A percentile compares a stretch with the other conserved stretches of the same genome.
Conservation (phyloP, 2,113 vertebrate genomes). For the Carassius carassius region DNA sequence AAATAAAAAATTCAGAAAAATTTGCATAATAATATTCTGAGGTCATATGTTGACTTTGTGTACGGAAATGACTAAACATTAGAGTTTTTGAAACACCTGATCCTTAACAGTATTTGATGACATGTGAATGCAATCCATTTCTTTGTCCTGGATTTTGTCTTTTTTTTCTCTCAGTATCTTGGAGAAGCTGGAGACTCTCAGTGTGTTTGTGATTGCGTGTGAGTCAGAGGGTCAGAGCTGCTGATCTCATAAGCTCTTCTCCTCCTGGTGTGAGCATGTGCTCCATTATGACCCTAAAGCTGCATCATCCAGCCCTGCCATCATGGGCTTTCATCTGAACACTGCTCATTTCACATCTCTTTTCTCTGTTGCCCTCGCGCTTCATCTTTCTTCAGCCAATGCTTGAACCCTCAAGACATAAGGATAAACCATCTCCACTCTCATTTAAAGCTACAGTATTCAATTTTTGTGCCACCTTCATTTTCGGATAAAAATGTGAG, state of each 20-base stretch:
- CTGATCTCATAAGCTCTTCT: neutral
- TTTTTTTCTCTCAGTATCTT: neutral
- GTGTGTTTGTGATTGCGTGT: constrained; percentile 14
- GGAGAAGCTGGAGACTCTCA: neutral
- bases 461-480: neutral
- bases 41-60: too few relatives aligned
- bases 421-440: neutral
- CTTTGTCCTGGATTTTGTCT: neutral
- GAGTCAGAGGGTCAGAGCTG: constrained; percentile 1
- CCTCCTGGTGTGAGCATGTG: constrained; percentile 4
- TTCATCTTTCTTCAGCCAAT: neutral
- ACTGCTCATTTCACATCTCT: constrained; percentile 29
- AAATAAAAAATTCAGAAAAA: too few relatives aligned
- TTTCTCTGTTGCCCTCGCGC: neutral
- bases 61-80: too few relatives aligned
- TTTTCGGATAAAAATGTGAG: neutral
- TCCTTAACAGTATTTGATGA: too few relatives aligned
- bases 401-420: neutral
- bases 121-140: too few relatives aligned
- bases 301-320: neutral
- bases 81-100: too few relatives aligned
- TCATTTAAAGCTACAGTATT: neutral
- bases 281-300: constrained; percentile 7
- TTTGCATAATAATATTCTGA: too few relatives aligned
- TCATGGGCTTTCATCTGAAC: neutral